A percentile compares a stretch with the other conserved stretches of the same genome.
These are phyloP conservation scores for Lasioglossum villosulum DNA, from an alignment of 2,888 invertebrate genomes.

Conservation along the genomic window DNA sequence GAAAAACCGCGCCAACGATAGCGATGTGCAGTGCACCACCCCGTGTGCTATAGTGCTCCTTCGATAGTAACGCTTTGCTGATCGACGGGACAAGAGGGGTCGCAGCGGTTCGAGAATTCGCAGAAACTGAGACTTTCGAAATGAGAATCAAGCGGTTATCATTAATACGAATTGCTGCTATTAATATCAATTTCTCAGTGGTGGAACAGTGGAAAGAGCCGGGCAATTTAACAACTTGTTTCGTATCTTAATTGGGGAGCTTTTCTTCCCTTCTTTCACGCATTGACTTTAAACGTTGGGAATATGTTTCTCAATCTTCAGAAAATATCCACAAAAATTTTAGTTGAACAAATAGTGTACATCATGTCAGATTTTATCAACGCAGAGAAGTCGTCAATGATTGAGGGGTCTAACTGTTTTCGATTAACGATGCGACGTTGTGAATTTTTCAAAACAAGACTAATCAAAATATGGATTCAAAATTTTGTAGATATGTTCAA, in stretches of 20 bases:
- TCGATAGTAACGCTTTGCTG: conserved; percentile 8
- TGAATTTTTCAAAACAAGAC: neutral
- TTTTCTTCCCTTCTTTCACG: neutral
- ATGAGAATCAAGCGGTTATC: neutral
- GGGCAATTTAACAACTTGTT: neutral
- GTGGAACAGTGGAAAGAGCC: neutral
- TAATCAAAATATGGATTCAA: neutral
- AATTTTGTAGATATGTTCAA: neutral
- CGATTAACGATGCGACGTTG: neutral
- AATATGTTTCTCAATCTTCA: neutral
- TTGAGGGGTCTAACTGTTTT: neutral
- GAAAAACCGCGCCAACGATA: conserved; percentile 37
- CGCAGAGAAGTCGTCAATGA: neutral
- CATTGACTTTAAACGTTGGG: neutral
- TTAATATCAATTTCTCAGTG: neutral
- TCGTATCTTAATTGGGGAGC: neutral
- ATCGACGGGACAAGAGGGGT: neutral
- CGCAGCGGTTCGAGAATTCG: neutral
- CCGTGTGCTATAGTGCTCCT: neutral
- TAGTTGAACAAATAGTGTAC: neutral
- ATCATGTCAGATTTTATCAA: neutral
- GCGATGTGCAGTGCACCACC: conserved; percentile 10
- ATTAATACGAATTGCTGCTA: neutral
- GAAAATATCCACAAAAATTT: neutral
- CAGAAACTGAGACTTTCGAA: neutral